Evolutionary conservation across 2,113 vertebrate species (phyloP).

Genomic region (Ondatra zibethicus): DNA sequence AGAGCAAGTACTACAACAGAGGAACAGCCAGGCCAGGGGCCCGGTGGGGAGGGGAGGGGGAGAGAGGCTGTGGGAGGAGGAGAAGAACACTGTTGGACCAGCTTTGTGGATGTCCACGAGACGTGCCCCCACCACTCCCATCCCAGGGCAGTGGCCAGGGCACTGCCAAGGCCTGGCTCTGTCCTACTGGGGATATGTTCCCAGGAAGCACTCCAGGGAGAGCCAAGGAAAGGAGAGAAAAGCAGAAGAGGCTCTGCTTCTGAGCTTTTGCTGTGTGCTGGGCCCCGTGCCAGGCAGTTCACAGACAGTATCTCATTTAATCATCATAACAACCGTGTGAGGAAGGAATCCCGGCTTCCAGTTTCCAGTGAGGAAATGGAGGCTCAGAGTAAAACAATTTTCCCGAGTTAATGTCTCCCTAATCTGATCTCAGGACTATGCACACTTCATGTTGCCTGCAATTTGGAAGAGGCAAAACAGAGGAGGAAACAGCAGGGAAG

Average conservation of each 20-base stretch:
- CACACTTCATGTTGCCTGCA: background rate
- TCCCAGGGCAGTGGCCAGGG: background rate
- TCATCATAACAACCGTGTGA: conserved; percentile 60
- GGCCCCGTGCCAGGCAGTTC: conserved; percentile 66
- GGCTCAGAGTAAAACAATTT: conserved; percentile 52
- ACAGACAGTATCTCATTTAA: conserved; percentile 70
- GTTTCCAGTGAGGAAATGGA: conserved; percentile 67
- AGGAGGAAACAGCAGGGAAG: conserved; percentile 15
- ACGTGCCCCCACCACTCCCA: no score
- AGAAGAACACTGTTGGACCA: background rate
- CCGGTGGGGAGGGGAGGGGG: no score
- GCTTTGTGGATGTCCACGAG: conserved; percentile 7
- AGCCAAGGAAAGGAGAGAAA: conserved; percentile 18
- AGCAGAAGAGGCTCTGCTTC: conserved; percentile 44
- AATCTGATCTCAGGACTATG: background rate
- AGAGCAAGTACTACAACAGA: background rate
- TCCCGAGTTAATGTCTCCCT: conserved; percentile 40
- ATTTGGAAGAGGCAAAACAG: background rate
- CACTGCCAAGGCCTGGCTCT: conserved; percentile 13
- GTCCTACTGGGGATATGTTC: background rate
- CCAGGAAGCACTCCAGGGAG: conserved; percentile 47
- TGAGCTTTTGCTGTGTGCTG: conserved; percentile 40
- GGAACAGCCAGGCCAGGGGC: background rate
- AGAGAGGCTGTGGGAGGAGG: background rate
- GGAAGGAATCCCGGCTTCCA: conserved; percentile 64